Evolutionary conservation across 1,140 invertebrate genomes (phyloP), one percentile per base, ranked within the genome.

Genomic region (Hyposmocoma kahamanoa): DNA sequence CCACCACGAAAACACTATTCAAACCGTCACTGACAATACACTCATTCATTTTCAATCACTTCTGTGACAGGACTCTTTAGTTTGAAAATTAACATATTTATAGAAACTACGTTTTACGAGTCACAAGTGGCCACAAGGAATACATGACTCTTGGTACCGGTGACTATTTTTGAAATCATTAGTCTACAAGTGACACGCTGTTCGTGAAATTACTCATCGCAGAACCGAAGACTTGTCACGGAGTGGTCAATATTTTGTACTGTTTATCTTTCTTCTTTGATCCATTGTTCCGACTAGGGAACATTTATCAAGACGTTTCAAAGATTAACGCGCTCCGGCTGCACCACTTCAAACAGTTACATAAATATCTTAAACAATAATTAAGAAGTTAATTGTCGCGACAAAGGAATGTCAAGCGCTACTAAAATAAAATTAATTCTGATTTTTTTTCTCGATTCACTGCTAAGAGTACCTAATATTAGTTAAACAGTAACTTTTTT

Each of bases 181-280:
- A 67, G 54, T 63, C 46, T 51, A 44, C n/a, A 44, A 41, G 53
- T 52, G 55, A 65, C 56, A 62, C 44, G 54, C 41, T 38, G 41
- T 47, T 55, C 47, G 58, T 59, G 52, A 70, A 64, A 66, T 72
- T 68, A 70, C 52, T 72, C 64, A 64, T 59, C 50, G 59, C 55
- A 44, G 42, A 68, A 59, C 61, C 46, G 65, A 70, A 76, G 55
- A 73, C 56, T 68, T 72, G 72, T 74, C 72, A 59, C 60, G 41
- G 53, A 52, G 38, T 34, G 50, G 53, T 69, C 70, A 72, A 78
- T 83, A 78, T 74, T 70, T 76, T 65, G 52, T 62, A 62, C 50
- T 68, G 59, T 83, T 81, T 81, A 84, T 75, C 68, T 57, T 66
- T 64, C 59, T 44, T 45, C 60, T 82, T 82, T 84, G 77, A 84